Percentiles rank a stretch among this genome's conserved stretches.
Evolutionary conservation across 2,113 vertebrate genomes (phyloP).

Genomic region (Suncus etruscus): DNA sequence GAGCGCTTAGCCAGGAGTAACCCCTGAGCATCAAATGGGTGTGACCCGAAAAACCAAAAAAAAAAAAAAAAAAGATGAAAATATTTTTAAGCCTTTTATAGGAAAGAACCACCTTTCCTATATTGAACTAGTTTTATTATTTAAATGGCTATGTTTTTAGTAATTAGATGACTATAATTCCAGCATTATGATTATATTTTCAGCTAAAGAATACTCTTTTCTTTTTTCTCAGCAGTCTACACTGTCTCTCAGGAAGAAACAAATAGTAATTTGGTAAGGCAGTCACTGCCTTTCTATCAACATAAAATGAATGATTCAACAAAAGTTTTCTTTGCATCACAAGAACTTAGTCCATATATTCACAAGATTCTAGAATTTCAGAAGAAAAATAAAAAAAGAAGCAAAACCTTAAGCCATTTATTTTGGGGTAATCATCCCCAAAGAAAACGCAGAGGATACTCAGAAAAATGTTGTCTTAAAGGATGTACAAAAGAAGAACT

Average conservation of each 20-base stretch:
- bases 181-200: slow-evolving; percentile 34
- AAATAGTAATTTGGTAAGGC: not conserved
- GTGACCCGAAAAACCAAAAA: too few species aligned
- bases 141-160: slow-evolving; percentile 43
- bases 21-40: too few species aligned
- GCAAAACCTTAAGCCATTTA: slow-evolving; percentile 43
- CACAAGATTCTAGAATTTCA: slow-evolving; percentile 14
- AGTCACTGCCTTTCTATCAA: not conserved
- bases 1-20: too few species aligned
- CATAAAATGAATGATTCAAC: slow-evolving; percentile 22
- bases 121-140: slow-evolving; percentile 26
- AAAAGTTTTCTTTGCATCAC: slow-evolving; percentile 15
- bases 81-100: slow-evolving; percentile 23
- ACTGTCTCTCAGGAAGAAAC: slow-evolving; percentile 47
- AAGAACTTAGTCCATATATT: not conserved
- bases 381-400: slow-evolving; percentile 53
- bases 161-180: slow-evolving; percentile 39
- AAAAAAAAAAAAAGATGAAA: not conserved
- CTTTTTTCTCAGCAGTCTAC: slow-evolving; percentile 65
- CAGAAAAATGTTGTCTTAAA: slow-evolving; percentile 78
- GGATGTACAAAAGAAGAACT: slow-evolving; percentile 76
- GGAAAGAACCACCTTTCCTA: slow-evolving; percentile 41
- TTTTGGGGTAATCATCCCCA: slow-evolving; percentile 74
- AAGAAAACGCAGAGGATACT: slow-evolving; percentile 74
- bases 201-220: slow-evolving; percentile 34